phyloP scores from a whole-genome alignment of 2,797 vertebrate genomes.

The Stomatorhinus walkeri region DNA sequence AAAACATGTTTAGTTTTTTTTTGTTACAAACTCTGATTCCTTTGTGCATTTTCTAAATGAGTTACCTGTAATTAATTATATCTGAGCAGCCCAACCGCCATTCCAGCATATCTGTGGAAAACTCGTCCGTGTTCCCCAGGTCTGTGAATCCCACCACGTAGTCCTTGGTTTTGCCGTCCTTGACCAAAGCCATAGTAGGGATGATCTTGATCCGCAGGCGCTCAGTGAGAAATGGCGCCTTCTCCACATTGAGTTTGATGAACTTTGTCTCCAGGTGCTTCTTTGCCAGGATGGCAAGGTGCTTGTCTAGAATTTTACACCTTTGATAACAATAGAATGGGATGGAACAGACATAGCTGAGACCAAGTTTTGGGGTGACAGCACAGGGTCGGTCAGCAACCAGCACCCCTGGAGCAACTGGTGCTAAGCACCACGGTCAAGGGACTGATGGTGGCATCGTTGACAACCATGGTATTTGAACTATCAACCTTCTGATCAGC shows the following conservation, averaged over 20 bases:
- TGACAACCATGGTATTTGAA: background rate
- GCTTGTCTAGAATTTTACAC: conserved; percentile 91
- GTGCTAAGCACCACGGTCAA: background rate
- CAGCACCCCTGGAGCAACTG: background rate
- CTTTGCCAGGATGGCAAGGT: conserved; percentile 79
- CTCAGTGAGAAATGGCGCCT: conserved; percentile 89
- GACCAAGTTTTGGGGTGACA: background rate
- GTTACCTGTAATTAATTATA: conserved; percentile 87
- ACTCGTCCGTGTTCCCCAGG: conserved; percentile 92
- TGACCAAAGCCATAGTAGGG: conserved; percentile 83
- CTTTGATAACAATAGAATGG: conserved; percentile 46
- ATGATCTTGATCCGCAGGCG: conserved; percentile 86
- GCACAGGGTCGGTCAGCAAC: background rate
- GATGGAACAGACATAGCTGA: background rate
- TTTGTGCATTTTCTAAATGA: background rate
- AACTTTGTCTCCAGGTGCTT: conserved; percentile 97
- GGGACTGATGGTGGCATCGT: background rate
- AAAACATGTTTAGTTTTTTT: background rate
- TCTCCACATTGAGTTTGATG: conserved; percentile 90
- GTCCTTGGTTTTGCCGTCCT: conserved; percentile 91
- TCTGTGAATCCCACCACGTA: conserved; percentile 88
- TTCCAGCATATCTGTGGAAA: conserved; percentile 85
- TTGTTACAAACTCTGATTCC: background rate
- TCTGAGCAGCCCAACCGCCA: conserved; percentile 88
- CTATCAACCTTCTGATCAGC: background rate